phyloP scores from a whole-genome alignment of 2,797 vertebrate genomes.

The Sebastes elongatus region DNA sequence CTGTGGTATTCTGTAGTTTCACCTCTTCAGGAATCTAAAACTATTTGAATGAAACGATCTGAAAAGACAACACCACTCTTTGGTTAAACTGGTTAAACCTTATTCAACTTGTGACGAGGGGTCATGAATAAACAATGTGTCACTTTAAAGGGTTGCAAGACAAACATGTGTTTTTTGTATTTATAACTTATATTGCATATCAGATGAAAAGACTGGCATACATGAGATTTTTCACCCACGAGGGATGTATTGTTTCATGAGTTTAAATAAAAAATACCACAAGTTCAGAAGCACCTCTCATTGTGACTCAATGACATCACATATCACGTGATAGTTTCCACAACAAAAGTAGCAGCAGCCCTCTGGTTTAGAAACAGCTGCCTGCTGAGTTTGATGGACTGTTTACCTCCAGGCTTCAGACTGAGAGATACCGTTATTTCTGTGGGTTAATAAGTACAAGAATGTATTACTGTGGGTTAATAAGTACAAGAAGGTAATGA shows the following conservation, averaged over 20 bases:
- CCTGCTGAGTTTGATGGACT: background rate
- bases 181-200: background rate
- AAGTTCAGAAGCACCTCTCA: background rate
- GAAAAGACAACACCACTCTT: background rate
- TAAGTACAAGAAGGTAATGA: background rate
- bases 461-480: background rate
- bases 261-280: background rate
- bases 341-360: background rate
- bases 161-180: background rate
- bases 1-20: background rate
- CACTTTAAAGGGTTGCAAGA: background rate
- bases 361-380: background rate
- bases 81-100: background rate
- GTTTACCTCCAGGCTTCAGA: background rate
- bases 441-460: background rate
- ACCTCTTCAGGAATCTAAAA: background rate
- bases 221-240: background rate
- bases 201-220: background rate
- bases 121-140: background rate
- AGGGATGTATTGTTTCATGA: background rate
- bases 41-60: background rate
- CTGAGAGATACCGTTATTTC: background rate
- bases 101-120: background rate
- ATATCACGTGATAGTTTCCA: background rate
- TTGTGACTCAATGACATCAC: background rate